Base-by-base conservation (phyloP, 1,140 invertebrate species). In the Homalodisca vitripennis region DNA sequence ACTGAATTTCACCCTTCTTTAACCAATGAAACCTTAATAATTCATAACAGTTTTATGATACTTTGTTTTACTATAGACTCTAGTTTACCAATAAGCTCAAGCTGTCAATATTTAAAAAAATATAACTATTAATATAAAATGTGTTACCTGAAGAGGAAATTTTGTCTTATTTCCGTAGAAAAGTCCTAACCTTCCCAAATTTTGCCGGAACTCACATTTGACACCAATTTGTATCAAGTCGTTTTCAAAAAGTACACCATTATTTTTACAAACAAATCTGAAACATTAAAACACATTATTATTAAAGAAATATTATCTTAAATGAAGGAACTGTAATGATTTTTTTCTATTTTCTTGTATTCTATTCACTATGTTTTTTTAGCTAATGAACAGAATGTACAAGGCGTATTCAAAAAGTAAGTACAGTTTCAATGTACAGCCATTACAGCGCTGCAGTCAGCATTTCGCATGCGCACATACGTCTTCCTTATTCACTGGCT, bases 81-180 rank as follows among this genome's bases (percentile, higher is more conserved):
- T 10, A 41, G 6, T 41, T 6, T 41, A 41, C 34, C 6, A 41
- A 41, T 17, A 41, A 41, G 17, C 17, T 41, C 17, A 41, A 17
- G 34, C 6, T n/a, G n/a, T n/a, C n/a, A n/a, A n/a, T n/a, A n/a
- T n/a, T n/a, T n/a, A n/a, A n/a, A n/a, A n/a, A n/a, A 6, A 17
- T 41, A 10, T 10, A 41, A 41, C 6, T 41, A 41, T 10, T 17
- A 17, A 10, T 10, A 41, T 10, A 41, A 10, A 41, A 10, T 41
- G 17, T 41, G 65, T 60, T 79, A 89, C 88, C 80, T 87, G 86
- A 66, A 95, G 83, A 29, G 88, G 84, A 77, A 89, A 88, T 75
- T 91, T 89, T 34, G 97, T 98, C 84, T 99, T 99, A 80, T 99
- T 99, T 66, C 97, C 98, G 83, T 98, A 99, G 80, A 98, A 99